A percentile compares a stretch with the other conserved stretches of the same genome.
Conservation (phyloP, 2,113 vertebrate genomes). For the Mormyrus lacerda region DNA sequence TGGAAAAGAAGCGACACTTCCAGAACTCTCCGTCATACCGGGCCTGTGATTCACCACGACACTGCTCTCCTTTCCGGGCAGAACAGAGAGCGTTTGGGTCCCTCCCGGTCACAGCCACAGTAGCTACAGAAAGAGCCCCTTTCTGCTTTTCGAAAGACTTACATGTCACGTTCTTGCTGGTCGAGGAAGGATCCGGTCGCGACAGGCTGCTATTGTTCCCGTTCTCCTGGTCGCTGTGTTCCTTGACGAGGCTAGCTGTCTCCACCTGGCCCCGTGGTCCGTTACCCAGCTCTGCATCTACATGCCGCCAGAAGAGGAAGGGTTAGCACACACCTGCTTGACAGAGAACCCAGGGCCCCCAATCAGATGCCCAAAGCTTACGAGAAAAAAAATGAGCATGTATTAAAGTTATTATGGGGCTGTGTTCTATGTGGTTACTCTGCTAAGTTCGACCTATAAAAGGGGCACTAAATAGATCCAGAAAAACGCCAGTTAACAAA, state of each 20-base stretch:
- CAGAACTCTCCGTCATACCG: conserved; percentile 13
- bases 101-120: not conserved
- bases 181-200: conserved; percentile 38
- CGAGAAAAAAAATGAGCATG: not conserved
- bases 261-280: conserved; percentile 51
- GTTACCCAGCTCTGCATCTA: conserved; percentile 24
- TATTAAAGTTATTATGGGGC: conserved; percentile 8
- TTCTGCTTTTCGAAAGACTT: conserved; percentile 36
- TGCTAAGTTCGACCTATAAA: conserved; percentile 7
- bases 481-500: not conserved
- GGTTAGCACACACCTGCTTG: not conserved
- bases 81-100: not conserved
- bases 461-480: not conserved
- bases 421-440: not conserved
- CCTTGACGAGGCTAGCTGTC: conserved; percentile 41
- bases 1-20: not conserved
- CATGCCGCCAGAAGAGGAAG: not conserved
- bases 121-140: not conserved
- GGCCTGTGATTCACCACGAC: conserved; percentile 2
- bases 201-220: conserved; percentile 43
- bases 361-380: not conserved
- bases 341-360: not conserved
- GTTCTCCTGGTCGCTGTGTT: conserved; percentile 34
- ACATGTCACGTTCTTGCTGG: conserved; percentile 59
- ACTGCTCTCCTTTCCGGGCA: not conserved